phyloP scores from a whole-genome alignment of 2,113 vertebrate species.

The Gambusia affinis region DNA sequence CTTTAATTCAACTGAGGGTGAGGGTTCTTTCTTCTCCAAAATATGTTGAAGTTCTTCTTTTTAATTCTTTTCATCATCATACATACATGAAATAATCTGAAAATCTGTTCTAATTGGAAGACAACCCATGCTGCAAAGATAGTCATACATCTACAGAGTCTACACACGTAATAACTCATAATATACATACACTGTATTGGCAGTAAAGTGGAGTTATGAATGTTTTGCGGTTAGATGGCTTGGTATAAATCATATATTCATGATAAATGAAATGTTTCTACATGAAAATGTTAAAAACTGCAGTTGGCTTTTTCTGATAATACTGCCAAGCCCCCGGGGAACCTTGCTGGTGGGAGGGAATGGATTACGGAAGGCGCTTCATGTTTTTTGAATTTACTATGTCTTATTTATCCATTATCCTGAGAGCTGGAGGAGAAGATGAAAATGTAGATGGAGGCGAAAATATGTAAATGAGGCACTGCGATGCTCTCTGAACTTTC shows the following conservation, averaged over 20 bases:
- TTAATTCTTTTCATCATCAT: not conserved
- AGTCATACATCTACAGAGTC: constrained; percentile 46
- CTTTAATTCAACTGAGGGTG: not conserved
- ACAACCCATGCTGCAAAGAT: constrained; percentile 62
- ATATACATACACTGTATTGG: constrained; percentile 30
- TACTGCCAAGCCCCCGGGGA: constrained; percentile 24
- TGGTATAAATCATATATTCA: constrained; percentile 15
- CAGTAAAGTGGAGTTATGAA: constrained; percentile 40
- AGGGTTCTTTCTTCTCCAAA: not conserved
- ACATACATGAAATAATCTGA: constrained; percentile 18
- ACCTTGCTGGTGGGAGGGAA: constrained; percentile 78
- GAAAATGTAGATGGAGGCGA: constrained; percentile 54
- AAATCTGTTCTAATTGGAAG: constrained; percentile 56
- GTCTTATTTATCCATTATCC: constrained; percentile 49
- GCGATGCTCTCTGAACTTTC: constrained; percentile 77
- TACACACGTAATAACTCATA: constrained; percentile 15
- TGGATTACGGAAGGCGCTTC: constrained; percentile 82
- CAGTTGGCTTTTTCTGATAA: constrained; percentile 25
- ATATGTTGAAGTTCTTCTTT: constrained; percentile 6
- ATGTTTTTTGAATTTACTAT: constrained; percentile 46
- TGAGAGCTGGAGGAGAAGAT: constrained; percentile 81
- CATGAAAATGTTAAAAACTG: constrained; percentile 29
- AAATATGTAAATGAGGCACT: constrained; percentile 80
- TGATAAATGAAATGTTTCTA: constrained; percentile 17
- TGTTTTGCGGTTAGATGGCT: constrained; percentile 26